phyloP scores from a whole-genome alignment of 2,888 invertebrate genomes.

The Cephus nigrinus region DNA sequence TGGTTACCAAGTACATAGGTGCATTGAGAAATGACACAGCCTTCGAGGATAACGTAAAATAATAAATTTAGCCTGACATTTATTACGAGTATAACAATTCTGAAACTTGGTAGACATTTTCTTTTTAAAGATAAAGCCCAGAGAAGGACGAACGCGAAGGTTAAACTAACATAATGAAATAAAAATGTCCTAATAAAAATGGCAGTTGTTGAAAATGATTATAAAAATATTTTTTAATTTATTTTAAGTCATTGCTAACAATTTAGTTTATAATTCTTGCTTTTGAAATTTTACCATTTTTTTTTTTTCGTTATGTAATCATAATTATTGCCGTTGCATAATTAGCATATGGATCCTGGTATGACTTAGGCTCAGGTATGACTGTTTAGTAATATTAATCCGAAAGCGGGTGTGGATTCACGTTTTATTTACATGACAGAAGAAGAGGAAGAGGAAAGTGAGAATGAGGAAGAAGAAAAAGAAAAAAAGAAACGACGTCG shows the following conservation, averaged over 20 bases:
- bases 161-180: not conserved
- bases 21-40: not conserved
- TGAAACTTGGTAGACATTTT: not conserved
- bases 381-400: not conserved
- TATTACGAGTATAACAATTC: not conserved
- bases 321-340: not conserved
- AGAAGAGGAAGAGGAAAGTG: not conserved
- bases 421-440: not conserved
- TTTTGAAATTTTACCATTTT: not conserved
- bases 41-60: not conserved
- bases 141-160: not conserved
- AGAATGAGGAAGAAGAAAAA: not conserved
- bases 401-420: too few relatives aligned
- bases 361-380: not conserved
- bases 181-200: too few relatives aligned
- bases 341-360: not conserved
- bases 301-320: not conserved
- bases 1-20: not conserved
- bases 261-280: not conserved
- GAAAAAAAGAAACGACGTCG: not conserved
- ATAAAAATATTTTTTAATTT: not conserved
- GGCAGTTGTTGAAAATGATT: not conserved
- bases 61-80: not conserved
- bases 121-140: not conserved
- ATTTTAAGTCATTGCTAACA: not conserved